Base-by-base conservation (phyloP, 2,113 vertebrate species). In the Suncus etruscus region DNA sequence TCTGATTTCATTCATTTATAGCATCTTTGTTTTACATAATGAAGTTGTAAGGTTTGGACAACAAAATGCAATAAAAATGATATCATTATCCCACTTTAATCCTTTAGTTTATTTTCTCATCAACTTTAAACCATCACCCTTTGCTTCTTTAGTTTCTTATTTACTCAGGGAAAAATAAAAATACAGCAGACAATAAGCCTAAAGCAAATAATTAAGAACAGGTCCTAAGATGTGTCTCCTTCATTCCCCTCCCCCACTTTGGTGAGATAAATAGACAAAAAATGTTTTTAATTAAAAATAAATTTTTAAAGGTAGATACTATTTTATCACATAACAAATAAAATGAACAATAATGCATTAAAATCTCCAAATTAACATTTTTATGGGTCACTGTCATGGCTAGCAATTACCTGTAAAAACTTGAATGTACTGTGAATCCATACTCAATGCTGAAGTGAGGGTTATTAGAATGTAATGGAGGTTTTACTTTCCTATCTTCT, bases 1-100 rank as follows among this genome's bases (percentile, higher is more conserved):
- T 87, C 63, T 73, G 31, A 3, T 51, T 89, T 83, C 9, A 86
- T 91, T 92, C 39, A 69, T 77, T 89, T 92, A 25, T 39, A 39
- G 54, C 4, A 3, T 11, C 20, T 78, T 95, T n/a, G 48, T 87
- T 83, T 85, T 82, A 82, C 31, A 74, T 89, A 74, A 77, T 83
- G 6, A 87, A 39, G 15, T 61, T 68, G 29, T 74, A 45, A 8
- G 6, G 24, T 82, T 82, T 82, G 50, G 39, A 61, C 66, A 72
- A 14, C 39, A 51, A 27, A 92, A 91, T 74, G 9, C 48, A 32
- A 76, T 76, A 83, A 4, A 24, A 12, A 75, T 14, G 3, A 45
- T 31, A 39, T 68, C 8, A 69, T 76, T 69, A 82, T 24, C 9
- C 10, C 51, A 68, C 47, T 58, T 86, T 68, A 74, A 68, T 93